phyloP scores from a whole-genome alignment of 2,888 invertebrate genomes.

The Sarcophaga caerulescens region DNA sequence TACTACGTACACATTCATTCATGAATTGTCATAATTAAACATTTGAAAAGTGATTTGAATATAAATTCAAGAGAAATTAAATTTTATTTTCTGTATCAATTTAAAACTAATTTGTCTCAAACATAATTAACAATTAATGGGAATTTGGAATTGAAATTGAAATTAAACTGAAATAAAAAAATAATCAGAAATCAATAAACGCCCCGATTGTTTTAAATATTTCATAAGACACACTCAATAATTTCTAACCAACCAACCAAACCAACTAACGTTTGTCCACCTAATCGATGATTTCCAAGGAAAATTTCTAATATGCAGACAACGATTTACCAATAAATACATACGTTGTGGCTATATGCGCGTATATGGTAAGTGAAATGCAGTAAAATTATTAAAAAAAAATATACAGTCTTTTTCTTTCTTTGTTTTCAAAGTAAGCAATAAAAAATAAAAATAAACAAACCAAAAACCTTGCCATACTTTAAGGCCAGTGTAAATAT shows the following conservation, averaged over 20 bases:
- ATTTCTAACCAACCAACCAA: neutral
- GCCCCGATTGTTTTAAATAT: conserved; percentile 35
- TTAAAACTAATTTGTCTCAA: no score
- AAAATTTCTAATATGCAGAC: conserved; percentile 58
- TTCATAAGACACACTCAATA: neutral
- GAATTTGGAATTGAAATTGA: neutral
- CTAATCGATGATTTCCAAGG: conserved; percentile 29
- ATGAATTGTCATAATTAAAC: neutral
- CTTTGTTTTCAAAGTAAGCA: conserved; percentile 8
- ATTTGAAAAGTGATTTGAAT: neutral
- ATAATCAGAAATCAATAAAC: conserved; percentile 23
- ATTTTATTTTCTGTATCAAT: no score
- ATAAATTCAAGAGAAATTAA: neutral
- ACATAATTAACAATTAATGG: neutral
- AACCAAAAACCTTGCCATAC: conserved; percentile 10
- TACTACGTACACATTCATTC: no score
- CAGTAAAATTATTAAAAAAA: neutral
- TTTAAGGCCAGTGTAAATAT: neutral
- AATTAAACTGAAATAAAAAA: neutral
- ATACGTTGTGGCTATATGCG: neutral
- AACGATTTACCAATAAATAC: conserved; percentile 22
- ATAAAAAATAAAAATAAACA: conserved; percentile 13
- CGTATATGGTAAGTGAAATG: neutral
- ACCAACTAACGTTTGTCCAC: conserved; percentile 6
- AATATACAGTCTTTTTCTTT: conserved; percentile 12